Conservation (phyloP, 2,113 vertebrate species). For the Atractosteus spatula region DNA sequence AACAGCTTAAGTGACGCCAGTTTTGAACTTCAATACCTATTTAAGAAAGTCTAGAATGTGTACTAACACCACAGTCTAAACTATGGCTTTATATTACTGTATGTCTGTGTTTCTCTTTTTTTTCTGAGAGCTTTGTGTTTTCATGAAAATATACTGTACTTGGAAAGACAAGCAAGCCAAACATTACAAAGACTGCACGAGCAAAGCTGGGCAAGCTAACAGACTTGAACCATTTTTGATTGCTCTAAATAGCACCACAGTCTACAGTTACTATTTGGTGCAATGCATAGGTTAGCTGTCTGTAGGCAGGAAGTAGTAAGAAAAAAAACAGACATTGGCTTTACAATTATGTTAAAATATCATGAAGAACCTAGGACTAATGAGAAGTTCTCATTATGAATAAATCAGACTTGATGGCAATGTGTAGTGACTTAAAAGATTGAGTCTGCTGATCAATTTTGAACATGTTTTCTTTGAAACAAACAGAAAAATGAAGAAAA, state of each 20-base stretch:
- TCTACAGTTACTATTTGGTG: conserved; percentile 15
- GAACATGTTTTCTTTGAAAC: too few species aligned
- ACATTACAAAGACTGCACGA: neutral
- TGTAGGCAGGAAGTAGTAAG: neutral
- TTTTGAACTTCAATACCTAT: neutral
- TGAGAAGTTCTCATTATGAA: too few species aligned
- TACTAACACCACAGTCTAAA: neutral
- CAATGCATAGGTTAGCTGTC: conserved; percentile 28
- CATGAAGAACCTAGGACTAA: too few species aligned
- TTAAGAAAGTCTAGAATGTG: neutral
- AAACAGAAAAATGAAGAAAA: too few species aligned
- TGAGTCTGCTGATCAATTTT: too few species aligned
- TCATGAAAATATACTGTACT: neutral
- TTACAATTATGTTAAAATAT: too few species aligned
- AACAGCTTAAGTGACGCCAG: neutral
- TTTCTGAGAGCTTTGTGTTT: neutral
- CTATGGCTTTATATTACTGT: neutral
- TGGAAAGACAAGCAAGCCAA: neutral
- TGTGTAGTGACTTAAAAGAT: too few species aligned
- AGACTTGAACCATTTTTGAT: conserved; percentile 12
- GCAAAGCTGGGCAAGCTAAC: neutral
- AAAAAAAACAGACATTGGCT: neutral
- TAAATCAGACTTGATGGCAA: too few species aligned
- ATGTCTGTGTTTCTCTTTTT: neutral
- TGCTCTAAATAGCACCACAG: neutral